A percentile compares a stretch with the other conserved stretches of the same genome.
These are phyloP conservation scores for Poecilus cupreus DNA, from an alignment of 2,888 invertebrate species.

Conservation along the genomic window DNA sequence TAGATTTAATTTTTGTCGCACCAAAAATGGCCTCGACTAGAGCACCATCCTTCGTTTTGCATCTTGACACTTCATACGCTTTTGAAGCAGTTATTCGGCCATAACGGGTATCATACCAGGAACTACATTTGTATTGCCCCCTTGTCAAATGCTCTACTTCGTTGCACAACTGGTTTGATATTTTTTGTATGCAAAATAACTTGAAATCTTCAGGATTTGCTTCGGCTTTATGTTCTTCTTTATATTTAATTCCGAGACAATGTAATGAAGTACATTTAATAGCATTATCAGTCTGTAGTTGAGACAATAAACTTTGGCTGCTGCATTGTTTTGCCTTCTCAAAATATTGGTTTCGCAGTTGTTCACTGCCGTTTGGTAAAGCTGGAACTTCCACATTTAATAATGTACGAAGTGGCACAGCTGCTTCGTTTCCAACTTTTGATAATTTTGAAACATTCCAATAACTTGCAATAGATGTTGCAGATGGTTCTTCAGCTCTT, in stretches of 20 bases:
- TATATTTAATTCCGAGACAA: neutral
- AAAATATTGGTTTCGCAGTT: neutral
- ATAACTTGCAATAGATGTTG: conserved; percentile 22
- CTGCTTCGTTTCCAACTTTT: neutral
- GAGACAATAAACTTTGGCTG: neutral
- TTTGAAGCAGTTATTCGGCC: conserved; percentile 2
- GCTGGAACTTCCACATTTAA: neutral
- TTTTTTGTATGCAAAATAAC: neutral
- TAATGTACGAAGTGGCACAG: neutral
- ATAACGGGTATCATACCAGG: neutral
- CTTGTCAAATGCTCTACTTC: neutral
- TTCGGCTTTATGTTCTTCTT: neutral
- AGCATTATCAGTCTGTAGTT: neutral
- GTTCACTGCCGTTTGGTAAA: neutral
- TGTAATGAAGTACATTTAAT: neutral
- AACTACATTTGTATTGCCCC: neutral
- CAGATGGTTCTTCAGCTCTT: conserved; percentile 61
- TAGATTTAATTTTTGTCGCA: neutral
- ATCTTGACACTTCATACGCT: neutral
- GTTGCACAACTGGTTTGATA: neutral
- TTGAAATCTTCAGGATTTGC: neutral
- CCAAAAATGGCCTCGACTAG: neutral
- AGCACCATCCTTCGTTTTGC: neutral
- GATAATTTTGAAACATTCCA: neutral
- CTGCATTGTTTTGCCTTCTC: neutral